Evolutionary conservation across 2,888 invertebrate genomes (phyloP).

Genomic region (Drosophila cognata): DNA sequence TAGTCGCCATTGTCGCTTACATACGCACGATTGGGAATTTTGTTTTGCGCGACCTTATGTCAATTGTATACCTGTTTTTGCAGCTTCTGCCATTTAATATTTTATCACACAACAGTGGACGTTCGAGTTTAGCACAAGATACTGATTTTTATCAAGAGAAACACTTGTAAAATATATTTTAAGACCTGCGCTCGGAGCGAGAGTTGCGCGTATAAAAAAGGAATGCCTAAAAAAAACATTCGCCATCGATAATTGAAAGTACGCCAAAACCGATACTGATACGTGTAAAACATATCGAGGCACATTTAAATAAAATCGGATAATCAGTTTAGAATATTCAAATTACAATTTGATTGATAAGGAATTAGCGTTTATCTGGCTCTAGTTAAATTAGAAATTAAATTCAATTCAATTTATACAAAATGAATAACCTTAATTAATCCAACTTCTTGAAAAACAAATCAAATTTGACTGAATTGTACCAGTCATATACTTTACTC

Average conservation of each 20-base stretch:
- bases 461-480: neutral
- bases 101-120: conserved; percentile 30
- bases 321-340: conserved; percentile 5
- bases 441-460: neutral
- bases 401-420: neutral
- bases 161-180: conserved; percentile 15
- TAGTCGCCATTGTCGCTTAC: conserved; percentile 82
- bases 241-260: conserved; percentile 30
- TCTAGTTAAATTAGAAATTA: neutral
- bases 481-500: neutral
- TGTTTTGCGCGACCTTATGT: conserved; percentile 44
- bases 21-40: conserved; percentile 41
- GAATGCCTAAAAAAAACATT: conserved; percentile 37
- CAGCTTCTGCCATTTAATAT: conserved; percentile 72
- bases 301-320: conserved; percentile 5
- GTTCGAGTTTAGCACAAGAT: conserved; percentile 43
- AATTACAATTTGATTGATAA: neutral
- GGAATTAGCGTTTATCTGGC: too few species aligned
- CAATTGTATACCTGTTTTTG: conserved; percentile 74
- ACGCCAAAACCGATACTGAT: conserved; percentile 27
- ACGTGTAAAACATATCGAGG: conserved; percentile 9
- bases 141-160: conserved; percentile 17
- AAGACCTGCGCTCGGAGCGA: conserved; percentile 31
- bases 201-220: conserved; percentile 33
- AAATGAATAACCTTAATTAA: neutral